Conservation (phyloP, 2,888 invertebrate species). For the Pandemis cinnamomeana region DNA sequence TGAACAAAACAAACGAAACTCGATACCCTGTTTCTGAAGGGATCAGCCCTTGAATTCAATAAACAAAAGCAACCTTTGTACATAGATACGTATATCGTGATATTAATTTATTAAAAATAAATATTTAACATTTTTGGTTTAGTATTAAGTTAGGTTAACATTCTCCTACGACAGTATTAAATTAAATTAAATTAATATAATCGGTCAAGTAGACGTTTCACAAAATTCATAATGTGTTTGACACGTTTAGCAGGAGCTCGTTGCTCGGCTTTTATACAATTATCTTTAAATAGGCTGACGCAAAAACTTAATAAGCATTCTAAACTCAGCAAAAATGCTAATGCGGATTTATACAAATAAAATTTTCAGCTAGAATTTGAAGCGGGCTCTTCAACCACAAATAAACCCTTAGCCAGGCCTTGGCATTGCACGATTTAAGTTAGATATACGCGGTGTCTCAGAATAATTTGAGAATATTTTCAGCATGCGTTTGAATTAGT, state of each 20-base stretch:
- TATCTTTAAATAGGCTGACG: background rate
- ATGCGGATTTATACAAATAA: constrained; percentile 1
- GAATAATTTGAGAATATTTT: too few species aligned
- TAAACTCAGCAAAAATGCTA: background rate
- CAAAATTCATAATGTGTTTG: constrained; percentile 21
- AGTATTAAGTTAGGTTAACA: background rate
- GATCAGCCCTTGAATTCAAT: constrained; percentile 50
- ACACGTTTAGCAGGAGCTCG: constrained; percentile 15
- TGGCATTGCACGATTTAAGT: background rate
- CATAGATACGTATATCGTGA: constrained; percentile 56
- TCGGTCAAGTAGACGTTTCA: background rate
- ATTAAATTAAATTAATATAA: background rate
- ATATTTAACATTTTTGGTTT: constrained; percentile 1
- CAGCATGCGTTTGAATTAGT: too few species aligned
- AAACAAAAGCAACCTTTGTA: constrained; percentile 50
- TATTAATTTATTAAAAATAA: constrained; percentile 42
- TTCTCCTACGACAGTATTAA: background rate
- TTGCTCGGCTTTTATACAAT: constrained; percentile 7
- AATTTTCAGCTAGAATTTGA: constrained; percentile 5
- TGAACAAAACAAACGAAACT: constrained; percentile 53
- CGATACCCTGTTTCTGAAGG: constrained; percentile 71
- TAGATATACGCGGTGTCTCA: background rate
- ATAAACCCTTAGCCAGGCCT: background rate
- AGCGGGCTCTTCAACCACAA: constrained; percentile 1
- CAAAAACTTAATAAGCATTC: constrained; percentile 4